Base-by-base conservation (phyloP, 2,797 vertebrate genomes). In the Alexandromys oeconomus region DNA sequence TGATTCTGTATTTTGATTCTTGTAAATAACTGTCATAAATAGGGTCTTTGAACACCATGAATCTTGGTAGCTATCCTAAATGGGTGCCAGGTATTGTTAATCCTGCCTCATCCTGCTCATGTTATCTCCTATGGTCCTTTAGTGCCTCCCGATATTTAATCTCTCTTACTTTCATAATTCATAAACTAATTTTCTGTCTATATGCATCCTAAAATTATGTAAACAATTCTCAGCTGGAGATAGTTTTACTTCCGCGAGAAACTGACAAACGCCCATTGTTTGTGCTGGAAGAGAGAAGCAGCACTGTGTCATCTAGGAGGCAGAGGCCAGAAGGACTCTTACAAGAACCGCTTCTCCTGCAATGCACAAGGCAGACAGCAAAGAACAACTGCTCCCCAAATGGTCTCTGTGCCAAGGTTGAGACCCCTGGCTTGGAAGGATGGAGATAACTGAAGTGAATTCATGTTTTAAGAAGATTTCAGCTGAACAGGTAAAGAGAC, bases 51-150 rank as follows among this genome's bases (percentile, higher is more conserved):
- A 93, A n/a, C 12, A 40, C 73, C 37, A 61, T 57, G 34, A 92
- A 1, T 46, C 43, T 61, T 65, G 0, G 73, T 4, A 82, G 46
- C 46, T n/a, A 91, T 89, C 27, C 37, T 67, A 86, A 85, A 76
- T 15, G 29, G 5, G 34, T 37, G 8, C 54, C 67, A 79, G 6
- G 31, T 67, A 11, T 29, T 29, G 77, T 27, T 34, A 67, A 31
- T 84, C 27, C 21, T 80, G 34, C 87, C 43, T 94, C 61, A 79
- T 89, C 8, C 54, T 93, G 37, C 31, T 94, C 48, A 94, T n/a
- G 4, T 5, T 91, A 78, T 29, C 4, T 59, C 48, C 61, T 89
- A 10, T 37, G 23, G 19, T 85, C 37, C 34, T 63, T 77, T 82
- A 91, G 9, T 73, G 65, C 65, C 31, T 93, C 92, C 14, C n/a